Percentiles rank a stretch among this genome's conserved stretches.
phyloP scores from a whole-genome alignment of 1,140 invertebrate genomes.

The Euwallacea similis region DNA sequence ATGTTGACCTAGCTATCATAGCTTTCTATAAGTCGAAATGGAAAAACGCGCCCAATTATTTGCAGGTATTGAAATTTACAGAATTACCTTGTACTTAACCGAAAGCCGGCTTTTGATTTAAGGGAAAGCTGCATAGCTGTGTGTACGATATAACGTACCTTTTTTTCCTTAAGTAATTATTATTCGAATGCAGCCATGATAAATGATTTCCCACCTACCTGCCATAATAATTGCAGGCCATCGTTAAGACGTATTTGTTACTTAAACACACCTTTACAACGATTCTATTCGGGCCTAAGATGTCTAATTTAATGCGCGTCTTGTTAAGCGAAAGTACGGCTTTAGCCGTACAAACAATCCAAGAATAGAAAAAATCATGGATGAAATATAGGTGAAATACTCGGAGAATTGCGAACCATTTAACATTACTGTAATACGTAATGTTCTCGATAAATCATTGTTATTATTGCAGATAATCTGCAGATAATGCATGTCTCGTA shows the following conservation, averaged over 20 bases:
- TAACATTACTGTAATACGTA: too few species aligned
- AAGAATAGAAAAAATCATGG: not conserved
- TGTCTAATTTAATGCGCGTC: slow-evolving; percentile 3
- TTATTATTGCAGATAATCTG: too few species aligned
- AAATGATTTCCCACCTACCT: slow-evolving; percentile 6
- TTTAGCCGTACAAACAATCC: not conserved
- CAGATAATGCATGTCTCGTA: too few species aligned
- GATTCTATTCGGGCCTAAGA: not conserved
- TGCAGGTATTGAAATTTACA: too few species aligned
- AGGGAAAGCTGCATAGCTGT: not conserved
- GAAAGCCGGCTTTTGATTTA: not conserved
- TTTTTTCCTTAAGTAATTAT: slow-evolving; percentile 2
- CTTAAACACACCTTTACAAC: slow-evolving; percentile 5
- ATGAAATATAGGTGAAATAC: slow-evolving; percentile 4
- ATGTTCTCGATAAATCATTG: too few species aligned
- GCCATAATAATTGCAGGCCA: slow-evolving; percentile 5
- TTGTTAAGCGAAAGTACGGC: slow-evolving; percentile 2
- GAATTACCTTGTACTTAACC: too few species aligned
- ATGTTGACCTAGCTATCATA: too few species aligned
- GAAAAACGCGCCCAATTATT: not conserved
- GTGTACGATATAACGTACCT: not conserved
- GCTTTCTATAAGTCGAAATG: not conserved
- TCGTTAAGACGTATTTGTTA: slow-evolving; percentile 4
- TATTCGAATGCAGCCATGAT: slow-evolving; percentile 3
- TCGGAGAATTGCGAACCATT: not conserved